Evolutionary conservation across 2,113 vertebrate species (phyloP), one percentile per base, ranked within the genome.

Genomic region (Riparia riparia): DNA sequence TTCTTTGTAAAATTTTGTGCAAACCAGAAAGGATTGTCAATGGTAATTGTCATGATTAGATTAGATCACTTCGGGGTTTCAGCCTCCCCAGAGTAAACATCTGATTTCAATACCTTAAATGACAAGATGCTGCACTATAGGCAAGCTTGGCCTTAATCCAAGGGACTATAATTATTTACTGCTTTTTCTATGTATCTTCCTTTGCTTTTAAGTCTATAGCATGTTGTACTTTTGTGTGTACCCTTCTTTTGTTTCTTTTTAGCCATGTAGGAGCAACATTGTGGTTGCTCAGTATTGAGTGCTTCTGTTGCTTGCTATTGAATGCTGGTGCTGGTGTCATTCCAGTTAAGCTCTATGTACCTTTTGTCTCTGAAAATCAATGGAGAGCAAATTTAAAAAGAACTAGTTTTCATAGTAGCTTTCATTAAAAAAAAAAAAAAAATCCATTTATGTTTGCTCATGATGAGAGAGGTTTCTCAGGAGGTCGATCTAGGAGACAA

Each of bases 291-390:
- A 54, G 73, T 89, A 94, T 91, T 51, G 90, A 95, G 83, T 84
- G 79, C 61, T 93, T 82, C 88, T 82, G 58, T 91, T 94, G 77
- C 86, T 94, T 89, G 77, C 73, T 94, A 70, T 65, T 96, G 93
- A 97, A 88, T 94, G 80, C 91, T 94, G 58, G 73, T 51, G 79
- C 93, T 96, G 93, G 91, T 97, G 92, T 94, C 87, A 83, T 96
- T 97, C 93, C 89, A 82, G 82, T 97, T 97, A 96, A 96, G 89
- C 92, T 92, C 91, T 94, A 37, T 83, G 84, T 93, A 93, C 71
- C 93, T 96, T 97, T 96, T 95, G 95, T 96, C 96, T 97, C 86
- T 96, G 85, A 96, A 97, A 97, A 97, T 96, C 96, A 96, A 95
- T 97, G 90, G 80, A 95, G 68, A 97, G 89, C 82, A 95, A 94